Evolutionary conservation across 2,888 invertebrate genomes (phyloP).

Genomic region (Drosophila prostipennis): DNA sequence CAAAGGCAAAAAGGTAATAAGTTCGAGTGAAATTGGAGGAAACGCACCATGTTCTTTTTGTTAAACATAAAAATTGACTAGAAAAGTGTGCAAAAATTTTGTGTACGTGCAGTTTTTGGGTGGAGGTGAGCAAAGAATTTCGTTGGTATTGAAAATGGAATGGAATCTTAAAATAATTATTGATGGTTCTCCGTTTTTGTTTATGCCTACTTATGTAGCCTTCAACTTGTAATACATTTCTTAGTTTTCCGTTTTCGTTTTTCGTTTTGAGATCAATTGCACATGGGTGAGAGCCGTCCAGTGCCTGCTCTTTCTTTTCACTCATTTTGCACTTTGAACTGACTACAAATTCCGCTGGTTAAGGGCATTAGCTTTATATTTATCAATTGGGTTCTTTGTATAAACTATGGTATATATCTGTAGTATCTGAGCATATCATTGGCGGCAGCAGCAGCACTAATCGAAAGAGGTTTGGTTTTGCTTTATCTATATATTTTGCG

Average conservation of each 20-base stretch:
- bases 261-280: slow-evolving; percentile 70
- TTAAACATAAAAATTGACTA: slow-evolving; percentile 47
- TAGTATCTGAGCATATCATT: slow-evolving; percentile 36
- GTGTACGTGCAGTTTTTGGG: slow-evolving; percentile 14
- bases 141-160: slow-evolving; percentile 52
- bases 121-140: slow-evolving; percentile 36
- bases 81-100: slow-evolving; percentile 39
- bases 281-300: slow-evolving; percentile 46
- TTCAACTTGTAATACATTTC: slow-evolving; percentile 44
- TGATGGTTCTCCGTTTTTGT: slow-evolving; percentile 50
- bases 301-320: not conserved
- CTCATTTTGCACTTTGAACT: slow-evolving; percentile 6
- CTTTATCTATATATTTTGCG: slow-evolving; percentile 42
- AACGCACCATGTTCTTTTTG: slow-evolving; percentile 31
- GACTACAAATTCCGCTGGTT: slow-evolving; percentile 10
- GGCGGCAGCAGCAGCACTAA: slow-evolving; percentile 32
- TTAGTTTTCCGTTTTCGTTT: slow-evolving; percentile 26
- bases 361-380: slow-evolving; percentile 4
- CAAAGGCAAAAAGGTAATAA: slow-evolving; percentile 25
- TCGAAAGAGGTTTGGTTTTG: slow-evolving; percentile 42
- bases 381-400: slow-evolving; percentile 3
- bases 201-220: slow-evolving; percentile 23
- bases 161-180: slow-evolving; percentile 60
- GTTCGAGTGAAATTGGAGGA: slow-evolving; percentile 8
- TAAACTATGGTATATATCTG: slow-evolving; percentile 20